These are phyloP conservation scores for Oligia fasciuncula DNA, from an alignment of 2,888 invertebrate genomes.

Conservation along the genomic window DNA sequence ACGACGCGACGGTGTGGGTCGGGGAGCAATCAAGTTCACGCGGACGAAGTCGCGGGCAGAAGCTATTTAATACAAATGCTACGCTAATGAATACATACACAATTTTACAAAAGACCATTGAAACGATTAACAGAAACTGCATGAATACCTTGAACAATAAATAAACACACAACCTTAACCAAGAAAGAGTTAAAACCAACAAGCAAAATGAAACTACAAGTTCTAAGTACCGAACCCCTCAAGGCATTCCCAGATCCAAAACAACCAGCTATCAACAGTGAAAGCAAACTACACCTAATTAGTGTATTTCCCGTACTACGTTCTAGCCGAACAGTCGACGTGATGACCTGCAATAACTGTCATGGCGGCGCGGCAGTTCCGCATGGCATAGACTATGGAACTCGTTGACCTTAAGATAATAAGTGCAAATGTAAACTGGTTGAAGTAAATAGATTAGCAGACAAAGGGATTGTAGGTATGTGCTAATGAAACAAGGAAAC, in stretches of 20 bases:
- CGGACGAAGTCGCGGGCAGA: no score
- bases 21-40: no score
- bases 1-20: background rate
- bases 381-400: constrained; percentile 37
- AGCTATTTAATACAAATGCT: background rate
- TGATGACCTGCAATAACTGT: constrained; percentile 52
- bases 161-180: background rate
- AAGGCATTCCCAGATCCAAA: background rate
- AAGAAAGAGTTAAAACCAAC: background rate
- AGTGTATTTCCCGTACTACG: constrained; percentile 55
- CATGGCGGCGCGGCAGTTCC: constrained; percentile 47
- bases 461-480: constrained; percentile 41
- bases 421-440: constrained; percentile 36
- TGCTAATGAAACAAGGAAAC: constrained; percentile 42
- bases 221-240: background rate
- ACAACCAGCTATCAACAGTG: constrained; percentile 37
- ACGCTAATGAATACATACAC: background rate
- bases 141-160: background rate
- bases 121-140: background rate
- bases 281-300: constrained; percentile 50
- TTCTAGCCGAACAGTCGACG: constrained; percentile 40
- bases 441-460: constrained; percentile 40
- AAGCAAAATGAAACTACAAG: constrained; percentile 11
- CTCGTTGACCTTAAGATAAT: constrained; percentile 62
- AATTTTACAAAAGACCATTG: background rate